Percentiles rank a stretch among this genome's conserved stretches.
Conservation (phyloP, 2,113 vertebrate genomes). For the Tragelaphus imberbis region DNA sequence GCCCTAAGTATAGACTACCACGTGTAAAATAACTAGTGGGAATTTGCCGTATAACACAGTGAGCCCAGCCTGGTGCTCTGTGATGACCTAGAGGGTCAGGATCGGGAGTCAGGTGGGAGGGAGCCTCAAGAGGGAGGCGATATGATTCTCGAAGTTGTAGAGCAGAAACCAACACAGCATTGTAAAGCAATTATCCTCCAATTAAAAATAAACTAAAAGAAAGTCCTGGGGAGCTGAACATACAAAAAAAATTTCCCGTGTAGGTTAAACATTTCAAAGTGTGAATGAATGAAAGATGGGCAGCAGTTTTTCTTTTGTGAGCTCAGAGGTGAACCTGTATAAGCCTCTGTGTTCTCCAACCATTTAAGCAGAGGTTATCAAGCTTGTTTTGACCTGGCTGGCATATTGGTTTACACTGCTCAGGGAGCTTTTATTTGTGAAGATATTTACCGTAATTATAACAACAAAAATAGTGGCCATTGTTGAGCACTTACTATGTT, state of each 20-base stretch:
- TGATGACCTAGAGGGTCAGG: neutral
- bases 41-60: neutral
- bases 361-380: neutral
- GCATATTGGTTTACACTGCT: neutral
- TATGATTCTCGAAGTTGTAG: neutral
- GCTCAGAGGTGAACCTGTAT: neutral
- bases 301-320: neutral
- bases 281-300: neutral
- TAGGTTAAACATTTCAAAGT: neutral
- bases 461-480: neutral
- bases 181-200: neutral
- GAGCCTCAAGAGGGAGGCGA: neutral
- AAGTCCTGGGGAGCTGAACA: neutral
- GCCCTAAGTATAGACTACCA: neutral
- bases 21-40: neutral
- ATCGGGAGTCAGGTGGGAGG: neutral
- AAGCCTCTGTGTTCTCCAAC: neutral
- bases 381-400: neutral
- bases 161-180: neutral
- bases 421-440: neutral
- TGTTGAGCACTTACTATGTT: neutral
- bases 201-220: neutral
- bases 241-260: neutral
- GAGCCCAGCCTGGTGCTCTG: neutral
- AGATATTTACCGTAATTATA: neutral